Conservation (phyloP, 2,113 vertebrate species). For the Epinephelus moara region DNA sequence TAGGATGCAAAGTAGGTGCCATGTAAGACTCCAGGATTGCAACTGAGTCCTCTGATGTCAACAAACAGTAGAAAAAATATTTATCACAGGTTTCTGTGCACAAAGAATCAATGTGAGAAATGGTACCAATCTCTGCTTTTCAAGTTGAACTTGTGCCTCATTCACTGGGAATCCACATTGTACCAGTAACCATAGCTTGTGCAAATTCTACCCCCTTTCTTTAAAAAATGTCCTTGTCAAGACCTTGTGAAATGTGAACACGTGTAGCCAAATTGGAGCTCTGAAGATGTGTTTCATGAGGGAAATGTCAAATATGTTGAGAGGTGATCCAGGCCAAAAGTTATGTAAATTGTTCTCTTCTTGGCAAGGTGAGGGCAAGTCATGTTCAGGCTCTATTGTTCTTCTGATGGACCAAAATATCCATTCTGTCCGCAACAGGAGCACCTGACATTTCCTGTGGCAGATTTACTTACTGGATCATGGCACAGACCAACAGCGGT, state of each 20-base stretch:
- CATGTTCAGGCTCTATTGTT: conserved; percentile 46
- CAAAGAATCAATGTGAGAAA: conserved; percentile 10
- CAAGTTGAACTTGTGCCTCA: conserved; percentile 55
- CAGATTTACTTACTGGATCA: conserved; percentile 85
- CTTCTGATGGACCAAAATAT: conserved; percentile 46
- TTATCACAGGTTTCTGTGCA: conserved; percentile 27
- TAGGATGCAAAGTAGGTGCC: conserved; percentile 16
- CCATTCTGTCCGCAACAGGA: conserved; percentile 71
- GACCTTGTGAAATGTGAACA: conserved; percentile 63
- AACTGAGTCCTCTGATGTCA: conserved; percentile 26
- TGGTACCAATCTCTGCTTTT: conserved; percentile 1
- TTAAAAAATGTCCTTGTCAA: conserved; percentile 54
- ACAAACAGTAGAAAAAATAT: conserved; percentile 37
- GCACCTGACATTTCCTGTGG: conserved; percentile 79
- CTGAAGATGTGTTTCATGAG: conserved; percentile 28
- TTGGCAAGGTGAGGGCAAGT: conserved; percentile 37
- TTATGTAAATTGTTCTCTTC: conserved; percentile 41
- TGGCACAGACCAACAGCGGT: conserved; percentile 96
- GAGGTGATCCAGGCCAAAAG: conserved; percentile 33
- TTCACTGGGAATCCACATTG: conserved; percentile 24
- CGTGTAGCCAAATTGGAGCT: neutral
- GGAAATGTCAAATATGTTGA: conserved; percentile 54
- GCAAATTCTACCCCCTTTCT: neutral
- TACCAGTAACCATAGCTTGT: neutral
- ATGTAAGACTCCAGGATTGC: neutral